Conservation (phyloP, 2,797 vertebrate genomes). For the Poeciliopsis infans region DNA sequence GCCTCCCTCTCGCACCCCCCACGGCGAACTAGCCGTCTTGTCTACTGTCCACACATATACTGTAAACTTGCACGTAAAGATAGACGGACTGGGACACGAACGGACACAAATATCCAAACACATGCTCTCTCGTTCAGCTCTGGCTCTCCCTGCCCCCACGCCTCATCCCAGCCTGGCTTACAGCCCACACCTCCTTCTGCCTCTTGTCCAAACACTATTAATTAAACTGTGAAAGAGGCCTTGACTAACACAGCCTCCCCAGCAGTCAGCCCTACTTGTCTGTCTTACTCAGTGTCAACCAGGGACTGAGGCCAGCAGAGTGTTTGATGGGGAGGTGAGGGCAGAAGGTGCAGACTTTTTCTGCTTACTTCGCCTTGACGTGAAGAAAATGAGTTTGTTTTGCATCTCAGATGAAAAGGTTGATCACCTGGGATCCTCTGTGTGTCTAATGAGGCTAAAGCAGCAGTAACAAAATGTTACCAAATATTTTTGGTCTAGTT, state of each 20-base stretch:
- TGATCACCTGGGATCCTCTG: slow-evolving; percentile 74
- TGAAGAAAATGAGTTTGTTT: slow-evolving; percentile 71
- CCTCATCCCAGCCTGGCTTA: slow-evolving; percentile 36
- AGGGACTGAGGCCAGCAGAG: slow-evolving; percentile 56
- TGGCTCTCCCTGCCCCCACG: slow-evolving; percentile 39
- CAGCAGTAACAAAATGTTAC: no score
- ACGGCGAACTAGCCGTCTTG: slow-evolving; percentile 60
- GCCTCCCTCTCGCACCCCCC: slow-evolving; percentile 31
- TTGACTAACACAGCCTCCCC: slow-evolving; percentile 78
- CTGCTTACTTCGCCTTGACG: slow-evolving; percentile 64
- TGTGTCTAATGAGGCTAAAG: slow-evolving; percentile 70
- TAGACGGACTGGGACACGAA: slow-evolving; percentile 63
- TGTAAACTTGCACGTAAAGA: slow-evolving; percentile 49
- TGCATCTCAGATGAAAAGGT: slow-evolving; percentile 69
- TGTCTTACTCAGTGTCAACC: slow-evolving; percentile 80
- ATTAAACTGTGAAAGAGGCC: slow-evolving; percentile 85
- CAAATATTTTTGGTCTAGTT: no score
- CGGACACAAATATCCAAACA: slow-evolving; percentile 62
- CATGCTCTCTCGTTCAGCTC: slow-evolving; percentile 49
- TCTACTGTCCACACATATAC: slow-evolving; percentile 73
- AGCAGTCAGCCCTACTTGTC: slow-evolving; percentile 76
- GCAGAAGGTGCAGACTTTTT: slow-evolving; percentile 66
- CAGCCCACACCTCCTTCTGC: slow-evolving; percentile 64
- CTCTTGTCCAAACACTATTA: slow-evolving; percentile 83
- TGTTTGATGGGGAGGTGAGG: background rate